phyloP scores from a whole-genome alignment of 2,888 invertebrate species.

The Nasonia oneida region DNA sequence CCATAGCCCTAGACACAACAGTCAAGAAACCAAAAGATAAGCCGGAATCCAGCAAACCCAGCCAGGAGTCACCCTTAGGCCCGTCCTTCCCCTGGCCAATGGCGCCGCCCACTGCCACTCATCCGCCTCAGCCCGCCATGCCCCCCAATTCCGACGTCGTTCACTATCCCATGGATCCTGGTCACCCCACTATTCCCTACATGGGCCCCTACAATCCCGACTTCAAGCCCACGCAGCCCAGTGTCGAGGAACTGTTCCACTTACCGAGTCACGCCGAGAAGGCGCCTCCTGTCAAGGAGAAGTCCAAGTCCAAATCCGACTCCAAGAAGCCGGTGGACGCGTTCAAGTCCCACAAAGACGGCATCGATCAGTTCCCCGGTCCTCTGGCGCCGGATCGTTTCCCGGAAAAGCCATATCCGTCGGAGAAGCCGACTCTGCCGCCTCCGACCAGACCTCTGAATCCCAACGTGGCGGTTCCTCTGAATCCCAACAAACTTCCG shows the following conservation, averaged over 20 bases:
- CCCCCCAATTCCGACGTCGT: slow-evolving; percentile 63
- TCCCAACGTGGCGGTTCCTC: slow-evolving; percentile 59
- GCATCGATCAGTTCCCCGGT: slow-evolving; percentile 71
- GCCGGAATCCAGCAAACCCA: slow-evolving; percentile 67
- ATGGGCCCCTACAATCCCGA: slow-evolving; percentile 80
- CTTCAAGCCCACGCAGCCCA: slow-evolving; percentile 73
- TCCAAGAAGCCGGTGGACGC: slow-evolving; percentile 74
- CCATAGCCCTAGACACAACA: slow-evolving; percentile 68
- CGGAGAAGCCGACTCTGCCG: slow-evolving; percentile 50
- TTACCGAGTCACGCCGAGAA: slow-evolving; percentile 67
- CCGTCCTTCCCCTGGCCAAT: slow-evolving; percentile 62
- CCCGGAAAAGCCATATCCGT: slow-evolving; percentile 63
- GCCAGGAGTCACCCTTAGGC: slow-evolving; percentile 66
- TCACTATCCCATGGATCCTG: slow-evolving; percentile 77
- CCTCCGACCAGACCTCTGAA: slow-evolving; percentile 53
- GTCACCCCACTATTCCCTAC: slow-evolving; percentile 75
- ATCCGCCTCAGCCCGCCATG: slow-evolving; percentile 37
- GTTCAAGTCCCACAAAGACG: slow-evolving; percentile 72
- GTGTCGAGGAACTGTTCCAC: slow-evolving; percentile 74
- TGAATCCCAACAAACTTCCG: slow-evolving; percentile 67
- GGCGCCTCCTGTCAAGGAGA: slow-evolving; percentile 68
- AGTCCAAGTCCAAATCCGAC: slow-evolving; percentile 72
- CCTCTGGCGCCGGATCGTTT: slow-evolving; percentile 73
- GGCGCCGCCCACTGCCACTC: slow-evolving; percentile 27
- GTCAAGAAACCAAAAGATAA: slow-evolving; percentile 67